These are phyloP conservation scores for Tragopan temminckii DNA, from an alignment of 2,797 vertebrate genomes.

Conservation along the genomic window DNA sequence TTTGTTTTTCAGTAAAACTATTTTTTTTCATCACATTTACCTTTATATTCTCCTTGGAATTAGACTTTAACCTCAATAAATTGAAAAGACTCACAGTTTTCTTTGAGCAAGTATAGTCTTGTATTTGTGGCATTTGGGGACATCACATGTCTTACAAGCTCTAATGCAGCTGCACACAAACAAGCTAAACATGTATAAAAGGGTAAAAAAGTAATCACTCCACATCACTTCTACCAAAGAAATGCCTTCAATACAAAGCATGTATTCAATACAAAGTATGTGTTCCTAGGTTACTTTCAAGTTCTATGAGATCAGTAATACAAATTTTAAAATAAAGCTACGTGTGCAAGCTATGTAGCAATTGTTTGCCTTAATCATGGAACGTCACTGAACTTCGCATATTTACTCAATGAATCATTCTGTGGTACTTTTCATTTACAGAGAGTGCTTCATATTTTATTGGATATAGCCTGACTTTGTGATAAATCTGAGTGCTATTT, in stretches of 20 bases:
- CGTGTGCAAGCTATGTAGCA: not conserved
- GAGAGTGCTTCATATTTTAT: not conserved
- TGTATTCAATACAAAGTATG: too few species aligned
- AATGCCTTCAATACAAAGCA: not conserved
- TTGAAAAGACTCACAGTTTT: not conserved
- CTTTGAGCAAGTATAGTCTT: not conserved
- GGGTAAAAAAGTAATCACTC: not conserved
- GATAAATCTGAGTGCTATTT: not conserved
- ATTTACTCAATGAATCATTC: not conserved
- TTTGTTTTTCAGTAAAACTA: not conserved
- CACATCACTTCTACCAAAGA: not conserved
- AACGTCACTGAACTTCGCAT: not conserved
- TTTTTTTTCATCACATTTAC: not conserved
- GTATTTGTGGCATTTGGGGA: not conserved
- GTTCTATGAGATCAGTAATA: not conserved
- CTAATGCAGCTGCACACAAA: not conserved
- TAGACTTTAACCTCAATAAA: not conserved
- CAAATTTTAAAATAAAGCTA: not conserved
- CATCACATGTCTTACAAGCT: not conserved
- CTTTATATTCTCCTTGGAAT: not conserved
- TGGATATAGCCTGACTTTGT: not conserved
- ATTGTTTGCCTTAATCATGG: not conserved
- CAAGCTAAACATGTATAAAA: not conserved
- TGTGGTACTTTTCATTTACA: not conserved
- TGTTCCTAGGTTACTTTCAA: not conserved